These are phyloP conservation scores for Hirudinaria manillensis DNA, from an alignment of 2,888 invertebrate genomes.

Conservation along the genomic window DNA sequence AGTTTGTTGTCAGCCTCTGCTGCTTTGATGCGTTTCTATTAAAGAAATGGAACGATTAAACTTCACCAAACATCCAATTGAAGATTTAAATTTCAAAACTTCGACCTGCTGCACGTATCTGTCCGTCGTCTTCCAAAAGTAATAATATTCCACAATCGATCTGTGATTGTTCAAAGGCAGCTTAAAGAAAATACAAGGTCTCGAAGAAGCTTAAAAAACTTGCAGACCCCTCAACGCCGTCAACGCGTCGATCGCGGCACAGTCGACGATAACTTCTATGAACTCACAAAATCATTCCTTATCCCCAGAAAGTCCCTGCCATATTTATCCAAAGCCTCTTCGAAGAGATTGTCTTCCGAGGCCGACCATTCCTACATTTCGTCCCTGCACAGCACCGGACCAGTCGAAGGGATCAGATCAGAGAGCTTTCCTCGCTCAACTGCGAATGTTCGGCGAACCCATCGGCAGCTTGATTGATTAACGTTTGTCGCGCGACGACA, in stretches of 20 bases:
- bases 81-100: background rate
- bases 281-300: constrained; percentile 90
- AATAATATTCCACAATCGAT: constrained; percentile 98
- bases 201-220: too few relatives aligned
- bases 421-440: too few relatives aligned
- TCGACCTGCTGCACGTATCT: constrained; percentile 81
- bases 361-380: constrained; percentile 99
- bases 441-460: too few relatives aligned
- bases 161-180: constrained; percentile 96
- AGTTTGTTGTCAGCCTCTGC: constrained; percentile 95
- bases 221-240: too few relatives aligned
- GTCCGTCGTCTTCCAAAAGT: constrained; percentile 99
- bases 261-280: too few relatives aligned
- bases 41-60: too few relatives aligned
- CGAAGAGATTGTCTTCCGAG: constrained; percentile 95
- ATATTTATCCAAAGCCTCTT: constrained; percentile 80
- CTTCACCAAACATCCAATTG: too few relatives aligned
- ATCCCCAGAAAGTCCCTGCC: constrained; percentile 99
- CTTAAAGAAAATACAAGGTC: constrained; percentile 55
- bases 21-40: constrained; percentile 86
- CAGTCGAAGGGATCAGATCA: constrained; percentile 87
- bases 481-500: background rate
- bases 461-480: too few relatives aligned
- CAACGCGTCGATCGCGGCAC: too few relatives aligned
- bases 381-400: constrained; percentile 85